Evolutionary conservation across 2,888 invertebrate species (phyloP).

Genomic region (Epistrophe eligans): DNA sequence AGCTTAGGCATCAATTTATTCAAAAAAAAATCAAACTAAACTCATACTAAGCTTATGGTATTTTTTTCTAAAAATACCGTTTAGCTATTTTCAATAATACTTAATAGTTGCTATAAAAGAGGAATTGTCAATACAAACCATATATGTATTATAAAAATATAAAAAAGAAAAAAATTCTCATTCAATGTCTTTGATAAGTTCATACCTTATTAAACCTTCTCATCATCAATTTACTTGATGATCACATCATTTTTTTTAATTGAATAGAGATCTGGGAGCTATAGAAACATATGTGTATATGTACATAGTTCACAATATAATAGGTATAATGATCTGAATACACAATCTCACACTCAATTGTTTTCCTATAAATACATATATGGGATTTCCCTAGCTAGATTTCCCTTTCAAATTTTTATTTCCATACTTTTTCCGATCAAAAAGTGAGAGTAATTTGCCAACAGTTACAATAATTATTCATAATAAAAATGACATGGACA

Average conservation of each 20-base stretch:
- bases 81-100: too few relatives aligned
- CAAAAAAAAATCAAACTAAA: too few relatives aligned
- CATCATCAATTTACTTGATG: neutral
- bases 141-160: too few relatives aligned
- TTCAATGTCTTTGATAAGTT: too few relatives aligned
- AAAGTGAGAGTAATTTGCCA: slow-evolving; percentile 72
- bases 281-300: too few relatives aligned
- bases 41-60: too few relatives aligned
- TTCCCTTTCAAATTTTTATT: slow-evolving; percentile 49
- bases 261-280: neutral
- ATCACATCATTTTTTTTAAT: neutral
- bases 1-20: too few relatives aligned
- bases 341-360: slow-evolving; percentile 31
- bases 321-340: neutral
- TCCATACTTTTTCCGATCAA: slow-evolving; percentile 38
- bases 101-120: too few relatives aligned
- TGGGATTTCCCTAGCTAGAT: slow-evolving; percentile 35
- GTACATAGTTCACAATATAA: neutral
- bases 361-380: neutral
- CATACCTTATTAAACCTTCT: too few relatives aligned
- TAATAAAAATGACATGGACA: slow-evolving; percentile 57
- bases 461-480: slow-evolving; percentile 54
- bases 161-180: too few relatives aligned
- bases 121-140: too few relatives aligned
- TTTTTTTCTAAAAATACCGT: too few relatives aligned